Conservation (phyloP, 2,888 invertebrate genomes). For the Stenurella melanura region DNA sequence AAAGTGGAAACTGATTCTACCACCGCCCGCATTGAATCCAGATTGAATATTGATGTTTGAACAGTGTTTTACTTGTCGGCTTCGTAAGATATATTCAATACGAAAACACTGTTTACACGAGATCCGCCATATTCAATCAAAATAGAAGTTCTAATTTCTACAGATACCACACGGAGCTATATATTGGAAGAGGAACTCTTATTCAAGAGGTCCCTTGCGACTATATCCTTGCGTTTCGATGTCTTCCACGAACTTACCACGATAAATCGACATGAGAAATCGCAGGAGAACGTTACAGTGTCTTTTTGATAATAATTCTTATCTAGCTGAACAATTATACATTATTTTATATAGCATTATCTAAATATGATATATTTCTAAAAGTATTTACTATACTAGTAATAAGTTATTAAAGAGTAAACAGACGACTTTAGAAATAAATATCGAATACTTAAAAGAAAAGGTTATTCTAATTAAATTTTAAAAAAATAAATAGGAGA, state of each 20-base stretch:
- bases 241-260: constrained; percentile 16
- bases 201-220: constrained; percentile 23
- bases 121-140: constrained; percentile 35
- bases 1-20: constrained; percentile 21
- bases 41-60: constrained; percentile 34
- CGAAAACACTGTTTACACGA: constrained; percentile 23
- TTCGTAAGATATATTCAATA: constrained; percentile 25
- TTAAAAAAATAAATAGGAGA: no score
- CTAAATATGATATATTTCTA: no score
- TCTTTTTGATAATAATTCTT: constrained; percentile 21
- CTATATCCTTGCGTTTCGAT: constrained; percentile 17
- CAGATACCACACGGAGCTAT: constrained; percentile 24
- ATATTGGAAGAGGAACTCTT: constrained; percentile 18
- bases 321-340: background rate
- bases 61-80: constrained; percentile 31
- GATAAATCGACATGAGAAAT: constrained; percentile 20
- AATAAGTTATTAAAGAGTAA: no score
- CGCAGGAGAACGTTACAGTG: constrained; percentile 25
- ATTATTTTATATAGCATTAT: background rate
- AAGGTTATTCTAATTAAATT: no score
- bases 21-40: constrained; percentile 18
- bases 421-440: no score
- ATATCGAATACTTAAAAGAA: no score
- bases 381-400: no score
- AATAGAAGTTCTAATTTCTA: constrained; percentile 34